phyloP scores from a whole-genome alignment of 2,113 vertebrate species.

The Odontesthes bonariensis region DNA sequence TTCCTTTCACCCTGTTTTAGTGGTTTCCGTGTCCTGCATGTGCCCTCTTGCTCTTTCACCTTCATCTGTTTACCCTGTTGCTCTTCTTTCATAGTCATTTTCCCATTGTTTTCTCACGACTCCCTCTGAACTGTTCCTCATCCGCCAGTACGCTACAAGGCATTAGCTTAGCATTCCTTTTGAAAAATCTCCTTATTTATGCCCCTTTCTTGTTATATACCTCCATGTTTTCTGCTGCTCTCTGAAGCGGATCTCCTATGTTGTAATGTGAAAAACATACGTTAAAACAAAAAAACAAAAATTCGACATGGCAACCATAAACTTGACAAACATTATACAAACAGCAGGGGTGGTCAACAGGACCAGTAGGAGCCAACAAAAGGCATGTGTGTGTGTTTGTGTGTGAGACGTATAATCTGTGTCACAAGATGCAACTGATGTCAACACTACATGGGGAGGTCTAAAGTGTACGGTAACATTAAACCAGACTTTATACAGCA shows the following conservation, averaged over 20 bases:
- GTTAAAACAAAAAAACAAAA: slow-evolving; percentile 58
- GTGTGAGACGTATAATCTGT: slow-evolving; percentile 17
- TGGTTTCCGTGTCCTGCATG: slow-evolving; percentile 44
- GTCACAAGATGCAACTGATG: slow-evolving; percentile 20
- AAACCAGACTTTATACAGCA: background rate
- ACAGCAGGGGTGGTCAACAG: slow-evolving; percentile 77
- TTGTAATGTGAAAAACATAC: slow-evolving; percentile 71
- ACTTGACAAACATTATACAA: slow-evolving; percentile 82
- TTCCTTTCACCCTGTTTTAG: slow-evolving; percentile 63
- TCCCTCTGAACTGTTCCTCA: slow-evolving; percentile 20
- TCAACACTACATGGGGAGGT: background rate
- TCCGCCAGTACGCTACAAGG: slow-evolving; percentile 37
- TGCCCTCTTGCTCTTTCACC: slow-evolving; percentile 58
- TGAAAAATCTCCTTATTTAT: slow-evolving; percentile 9
- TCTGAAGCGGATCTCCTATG: slow-evolving; percentile 28
- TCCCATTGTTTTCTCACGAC: slow-evolving; percentile 3
- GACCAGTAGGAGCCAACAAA: slow-evolving; percentile 43
- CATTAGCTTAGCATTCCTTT: slow-evolving; percentile 18
- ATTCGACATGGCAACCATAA: slow-evolving; percentile 78
- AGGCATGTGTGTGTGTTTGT: background rate
- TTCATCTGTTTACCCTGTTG: background rate
- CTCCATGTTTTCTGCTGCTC: slow-evolving; percentile 5
- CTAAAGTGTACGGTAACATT: background rate
- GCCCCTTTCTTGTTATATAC: slow-evolving; percentile 3
- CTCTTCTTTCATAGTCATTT: slow-evolving; percentile 12